Percentiles rank a stretch among this genome's conserved stretches.
phyloP scores from a whole-genome alignment of 2,113 vertebrate species.

The Oenanthe oenanthe region DNA sequence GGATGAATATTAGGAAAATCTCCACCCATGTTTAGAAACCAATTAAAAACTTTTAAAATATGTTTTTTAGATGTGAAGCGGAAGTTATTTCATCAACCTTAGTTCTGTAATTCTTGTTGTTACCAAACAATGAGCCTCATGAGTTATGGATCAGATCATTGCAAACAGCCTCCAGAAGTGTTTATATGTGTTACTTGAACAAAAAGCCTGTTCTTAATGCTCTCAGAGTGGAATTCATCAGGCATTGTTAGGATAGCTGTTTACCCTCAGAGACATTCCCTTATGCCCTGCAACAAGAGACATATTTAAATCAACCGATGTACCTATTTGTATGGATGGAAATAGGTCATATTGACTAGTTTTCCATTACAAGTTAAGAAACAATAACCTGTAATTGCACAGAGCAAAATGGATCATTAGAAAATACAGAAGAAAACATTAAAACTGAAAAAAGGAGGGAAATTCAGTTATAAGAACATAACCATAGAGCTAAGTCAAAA shows the following conservation, averaged over 20 bases:
- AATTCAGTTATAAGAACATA: not conserved
- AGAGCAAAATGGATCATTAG: not conserved
- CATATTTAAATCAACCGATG: not conserved
- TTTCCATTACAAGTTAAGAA: not conserved
- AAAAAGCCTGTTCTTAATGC: not conserved
- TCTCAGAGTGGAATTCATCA: not conserved
- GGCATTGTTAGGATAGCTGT: not conserved
- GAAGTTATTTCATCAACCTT: not conserved
- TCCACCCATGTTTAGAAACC: not conserved
- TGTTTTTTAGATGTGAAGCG: not conserved
- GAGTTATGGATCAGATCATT: slow-evolving; percentile 29
- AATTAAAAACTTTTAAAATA: not conserved
- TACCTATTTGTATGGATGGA: not conserved
- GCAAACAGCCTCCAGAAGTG: not conserved
- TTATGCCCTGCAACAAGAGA: not conserved
- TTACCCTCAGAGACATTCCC: not conserved
- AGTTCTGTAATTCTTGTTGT: not conserved
- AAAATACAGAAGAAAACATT: not conserved
- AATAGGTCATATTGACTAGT: not conserved
- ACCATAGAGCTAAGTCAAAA: not conserved
- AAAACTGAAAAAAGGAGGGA: rapidly evolving
- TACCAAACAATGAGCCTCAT: not conserved
- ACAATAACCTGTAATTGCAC: not conserved
- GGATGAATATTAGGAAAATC: not conserved
- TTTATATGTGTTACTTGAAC: slow-evolving; percentile 6